Evolutionary conservation across 2,888 invertebrate genomes (phyloP).

Genomic region (Chouioia cunea): DNA sequence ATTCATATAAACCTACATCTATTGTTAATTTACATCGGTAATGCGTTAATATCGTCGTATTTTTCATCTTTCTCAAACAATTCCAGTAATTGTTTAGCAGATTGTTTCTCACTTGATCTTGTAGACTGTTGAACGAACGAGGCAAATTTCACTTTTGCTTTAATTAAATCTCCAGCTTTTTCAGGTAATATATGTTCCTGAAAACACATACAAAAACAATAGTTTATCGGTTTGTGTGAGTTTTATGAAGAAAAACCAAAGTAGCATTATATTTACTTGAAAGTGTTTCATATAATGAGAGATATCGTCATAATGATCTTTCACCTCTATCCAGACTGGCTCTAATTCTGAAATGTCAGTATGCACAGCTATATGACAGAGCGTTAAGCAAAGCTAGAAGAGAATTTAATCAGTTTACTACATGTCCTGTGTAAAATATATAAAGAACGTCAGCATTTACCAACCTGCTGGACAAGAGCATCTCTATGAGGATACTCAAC

Average conservation of each 20-base stretch:
- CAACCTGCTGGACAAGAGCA: constrained; percentile 85
- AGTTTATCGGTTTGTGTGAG: background rate
- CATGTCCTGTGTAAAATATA: background rate
- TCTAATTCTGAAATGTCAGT: constrained; percentile 60
- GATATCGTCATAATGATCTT: constrained; percentile 60
- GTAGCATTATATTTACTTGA: constrained; percentile 54
- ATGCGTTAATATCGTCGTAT: constrained; percentile 30
- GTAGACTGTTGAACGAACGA: constrained; percentile 54
- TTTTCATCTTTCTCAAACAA: constrained; percentile 55
- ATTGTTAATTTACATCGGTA: constrained; percentile 31
- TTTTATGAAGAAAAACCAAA: background rate
- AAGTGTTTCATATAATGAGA: constrained; percentile 61
- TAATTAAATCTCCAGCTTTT: constrained; percentile 62
- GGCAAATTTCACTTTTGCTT: constrained; percentile 58
- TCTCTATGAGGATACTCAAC: constrained; percentile 89
- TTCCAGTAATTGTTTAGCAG: constrained; percentile 56
- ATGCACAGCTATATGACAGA: constrained; percentile 76
- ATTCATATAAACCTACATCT: background rate
- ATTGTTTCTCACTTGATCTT: constrained; percentile 55
- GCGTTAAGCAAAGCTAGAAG: constrained; percentile 79
- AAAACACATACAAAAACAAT: constrained; percentile 36
- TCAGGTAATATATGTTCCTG: constrained; percentile 64
- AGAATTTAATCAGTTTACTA: constrained; percentile 8
- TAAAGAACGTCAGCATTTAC: constrained; percentile 46
- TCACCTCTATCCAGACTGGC: constrained; percentile 59